Percentiles rank a stretch among this genome's conserved stretches.
These are phyloP conservation scores for Seriola quinqueradiata DNA, from an alignment of 2,113 vertebrate species.

Conservation along the genomic window DNA sequence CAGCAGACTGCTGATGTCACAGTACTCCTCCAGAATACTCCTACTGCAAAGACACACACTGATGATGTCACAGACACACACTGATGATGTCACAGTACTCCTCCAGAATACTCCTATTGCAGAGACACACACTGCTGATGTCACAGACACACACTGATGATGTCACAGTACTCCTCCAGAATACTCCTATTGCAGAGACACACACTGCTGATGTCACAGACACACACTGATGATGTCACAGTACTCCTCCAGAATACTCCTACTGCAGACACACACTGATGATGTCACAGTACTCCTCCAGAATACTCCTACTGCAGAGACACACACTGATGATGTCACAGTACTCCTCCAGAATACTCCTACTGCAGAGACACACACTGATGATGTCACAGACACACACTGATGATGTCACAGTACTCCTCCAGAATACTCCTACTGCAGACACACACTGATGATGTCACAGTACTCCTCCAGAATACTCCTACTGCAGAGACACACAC, in stretches of 20 bases:
- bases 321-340: too few relatives aligned
- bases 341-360: too few relatives aligned
- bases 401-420: too few relatives aligned
- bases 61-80: background rate
- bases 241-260: constrained; percentile 95
- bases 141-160: constrained; percentile 82
- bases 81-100: constrained; percentile 97
- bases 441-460: too few relatives aligned
- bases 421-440: too few relatives aligned
- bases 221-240: constrained; percentile 90
- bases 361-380: too few relatives aligned
- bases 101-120: constrained; percentile 93
- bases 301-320: too few relatives aligned
- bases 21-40: constrained; percentile 95
- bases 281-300: too few relatives aligned
- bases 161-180: constrained; percentile 96
- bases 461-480: too few relatives aligned
- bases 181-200: constrained; percentile 88
- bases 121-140: background rate
- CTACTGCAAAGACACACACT: constrained; percentile 81
- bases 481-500: too few relatives aligned
- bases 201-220: background rate
- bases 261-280: constrained; percentile 77
- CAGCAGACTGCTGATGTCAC: constrained; percentile 95
- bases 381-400: too few relatives aligned